Evolutionary conservation across 2,888 invertebrate species (phyloP).

Genomic region (Tetanocera ferruginea): DNA sequence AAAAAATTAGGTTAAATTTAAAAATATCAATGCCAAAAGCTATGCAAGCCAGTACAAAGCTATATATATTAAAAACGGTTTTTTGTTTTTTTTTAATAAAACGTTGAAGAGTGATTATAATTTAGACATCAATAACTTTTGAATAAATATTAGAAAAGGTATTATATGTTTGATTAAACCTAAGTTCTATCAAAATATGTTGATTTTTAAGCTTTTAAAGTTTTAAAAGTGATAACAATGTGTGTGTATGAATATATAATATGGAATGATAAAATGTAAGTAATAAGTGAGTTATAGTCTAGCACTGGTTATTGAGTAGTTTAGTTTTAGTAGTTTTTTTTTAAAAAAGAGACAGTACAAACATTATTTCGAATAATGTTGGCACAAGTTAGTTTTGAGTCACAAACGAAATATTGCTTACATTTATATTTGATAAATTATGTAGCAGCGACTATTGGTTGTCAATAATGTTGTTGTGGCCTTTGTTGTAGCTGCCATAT

Average conservation of each 20-base stretch:
- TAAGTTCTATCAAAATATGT: conserved; percentile 29
- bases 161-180: background rate
- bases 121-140: too few species aligned
- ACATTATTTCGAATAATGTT: background rate
- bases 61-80: conserved; percentile 28
- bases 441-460: background rate
- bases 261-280: background rate
- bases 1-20: conserved; percentile 14
- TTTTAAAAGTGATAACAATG: background rate
- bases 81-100: background rate
- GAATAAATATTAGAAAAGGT: background rate
- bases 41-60: conserved; percentile 15
- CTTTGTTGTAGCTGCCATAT: conserved; percentile 26
- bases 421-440: background rate
- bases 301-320: background rate
- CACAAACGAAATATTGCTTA: background rate
- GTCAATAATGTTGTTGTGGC: conserved; percentile 44
- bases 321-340: background rate
- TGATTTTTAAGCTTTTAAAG: background rate
- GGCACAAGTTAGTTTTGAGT: background rate
- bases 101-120: too few species aligned
- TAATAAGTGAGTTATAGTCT: background rate
- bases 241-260: background rate
- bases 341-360: background rate
- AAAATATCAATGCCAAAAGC: conserved; percentile 9